phyloP scores from a whole-genome alignment of 2,797 vertebrate genomes.

The Amblyraja radiata region DNA sequence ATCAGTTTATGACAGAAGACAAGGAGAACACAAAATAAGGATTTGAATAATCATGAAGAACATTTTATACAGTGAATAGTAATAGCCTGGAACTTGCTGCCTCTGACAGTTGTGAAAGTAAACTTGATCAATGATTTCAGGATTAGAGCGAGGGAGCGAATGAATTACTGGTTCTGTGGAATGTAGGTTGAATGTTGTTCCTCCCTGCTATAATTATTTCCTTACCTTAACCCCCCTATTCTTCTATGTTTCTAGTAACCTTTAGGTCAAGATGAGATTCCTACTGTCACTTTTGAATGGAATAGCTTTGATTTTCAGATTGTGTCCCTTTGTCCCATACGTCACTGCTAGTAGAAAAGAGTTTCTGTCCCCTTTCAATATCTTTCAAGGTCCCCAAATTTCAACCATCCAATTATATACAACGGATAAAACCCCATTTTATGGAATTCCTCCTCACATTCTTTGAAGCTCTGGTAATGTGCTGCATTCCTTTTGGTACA shows the following conservation, averaged over 20 bases:
- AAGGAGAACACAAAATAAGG: no score
- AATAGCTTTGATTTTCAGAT: background rate
- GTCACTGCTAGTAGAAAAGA: background rate
- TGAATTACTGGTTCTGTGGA: no score
- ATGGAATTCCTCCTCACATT: background rate
- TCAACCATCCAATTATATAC: background rate
- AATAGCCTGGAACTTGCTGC: no score
- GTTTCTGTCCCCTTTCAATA: background rate
- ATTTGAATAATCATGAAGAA: no score
- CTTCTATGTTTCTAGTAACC: background rate
- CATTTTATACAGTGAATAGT: no score
- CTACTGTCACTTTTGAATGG: background rate
- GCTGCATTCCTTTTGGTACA: background rate
- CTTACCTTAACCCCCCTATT: no score
- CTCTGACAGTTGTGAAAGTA: no score
- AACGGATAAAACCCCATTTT: background rate
- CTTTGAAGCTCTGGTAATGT: background rate
- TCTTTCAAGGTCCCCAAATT: background rate
- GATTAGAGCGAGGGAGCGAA: no score
- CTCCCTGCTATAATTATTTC: no score
- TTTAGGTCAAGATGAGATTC: background rate
- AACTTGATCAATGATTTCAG: no score
- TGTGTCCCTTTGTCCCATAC: background rate
- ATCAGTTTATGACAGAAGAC: no score
- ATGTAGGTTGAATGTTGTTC: no score